Evolutionary conservation across 2,113 vertebrate species (phyloP).

Genomic region (Chelonoidis abingdonii): DNA sequence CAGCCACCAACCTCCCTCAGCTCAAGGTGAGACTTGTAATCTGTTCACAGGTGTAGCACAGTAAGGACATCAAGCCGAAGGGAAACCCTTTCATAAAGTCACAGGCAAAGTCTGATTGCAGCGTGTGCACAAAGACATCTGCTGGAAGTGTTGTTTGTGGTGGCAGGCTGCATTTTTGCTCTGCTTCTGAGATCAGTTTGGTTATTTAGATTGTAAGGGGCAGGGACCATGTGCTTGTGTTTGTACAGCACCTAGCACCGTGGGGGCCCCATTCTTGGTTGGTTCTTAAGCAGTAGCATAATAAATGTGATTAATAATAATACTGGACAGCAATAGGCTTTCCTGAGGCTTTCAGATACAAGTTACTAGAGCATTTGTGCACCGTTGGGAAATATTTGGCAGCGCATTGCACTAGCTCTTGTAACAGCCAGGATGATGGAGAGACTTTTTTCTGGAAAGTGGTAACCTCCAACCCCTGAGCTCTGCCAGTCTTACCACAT

Average conservation of each 20-base stretch:
- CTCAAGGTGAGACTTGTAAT: conserved; percentile 82
- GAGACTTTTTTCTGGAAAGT: not conserved
- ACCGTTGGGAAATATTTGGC: not conserved
- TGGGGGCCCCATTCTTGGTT: too few species aligned
- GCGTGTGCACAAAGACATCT: fast-evolving
- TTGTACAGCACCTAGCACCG: too few species aligned
- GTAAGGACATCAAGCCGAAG: fast-evolving
- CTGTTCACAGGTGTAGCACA: fast-evolving
- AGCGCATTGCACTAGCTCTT: not conserved
- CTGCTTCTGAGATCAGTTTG: not conserved
- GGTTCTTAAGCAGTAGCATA: too few species aligned
- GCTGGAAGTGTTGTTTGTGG: fast-evolving
- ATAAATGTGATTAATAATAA: too few species aligned
- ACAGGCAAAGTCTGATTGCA: fast-evolving
- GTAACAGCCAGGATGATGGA: not conserved
- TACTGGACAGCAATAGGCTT: not conserved
- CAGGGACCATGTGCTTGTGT: too few species aligned
- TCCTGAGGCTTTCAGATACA: fast-evolving
- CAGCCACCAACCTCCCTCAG: conserved; percentile 91
- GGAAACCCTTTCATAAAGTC: fast-evolving
- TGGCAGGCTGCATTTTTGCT: fast-evolving
- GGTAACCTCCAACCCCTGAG: not conserved
- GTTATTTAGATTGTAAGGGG: not conserved
- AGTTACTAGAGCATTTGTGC: not conserved
- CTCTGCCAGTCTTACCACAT: fast-evolving